Percentiles rank a stretch among this genome's conserved stretches.
Evolutionary conservation across 2,113 vertebrate genomes (phyloP).

Genomic region (Cygnus atratus): DNA sequence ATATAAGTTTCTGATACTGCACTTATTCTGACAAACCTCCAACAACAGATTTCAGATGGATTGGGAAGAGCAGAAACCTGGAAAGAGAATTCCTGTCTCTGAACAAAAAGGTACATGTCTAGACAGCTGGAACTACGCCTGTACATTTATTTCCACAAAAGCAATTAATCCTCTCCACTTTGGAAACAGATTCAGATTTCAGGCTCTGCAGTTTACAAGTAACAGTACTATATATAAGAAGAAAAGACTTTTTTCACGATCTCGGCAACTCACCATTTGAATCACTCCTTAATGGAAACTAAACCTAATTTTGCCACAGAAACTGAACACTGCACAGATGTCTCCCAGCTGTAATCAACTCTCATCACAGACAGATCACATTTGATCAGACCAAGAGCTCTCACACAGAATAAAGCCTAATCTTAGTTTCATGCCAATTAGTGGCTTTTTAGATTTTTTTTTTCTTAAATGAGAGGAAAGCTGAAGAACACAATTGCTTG

Average conservation of each 20-base stretch:
- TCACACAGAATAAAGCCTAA: neutral
- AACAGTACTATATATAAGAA: neutral
- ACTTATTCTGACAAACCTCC: slow-evolving; percentile 1
- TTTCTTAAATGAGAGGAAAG: neutral
- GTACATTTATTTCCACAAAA: neutral
- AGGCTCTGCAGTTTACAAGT: neutral
- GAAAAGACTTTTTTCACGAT: neutral
- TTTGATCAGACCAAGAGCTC: neutral
- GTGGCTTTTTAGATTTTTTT: neutral
- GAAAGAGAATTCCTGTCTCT: neutral
- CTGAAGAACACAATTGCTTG: neutral
- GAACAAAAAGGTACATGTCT: neutral
- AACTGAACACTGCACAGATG: neutral
- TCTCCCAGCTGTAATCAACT: neutral
- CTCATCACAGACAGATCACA: neutral
- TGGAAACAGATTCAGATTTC: neutral
- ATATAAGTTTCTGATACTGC: neutral
- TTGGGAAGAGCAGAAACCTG: neutral
- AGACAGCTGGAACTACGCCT: slow-evolving; percentile 9
- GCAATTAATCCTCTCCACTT: neutral
- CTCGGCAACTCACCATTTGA: neutral
- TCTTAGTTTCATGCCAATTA: neutral
- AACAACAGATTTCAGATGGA: neutral
- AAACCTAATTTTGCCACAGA: neutral
- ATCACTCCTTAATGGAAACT: neutral